These are phyloP conservation scores for Drymonia ruficornis DNA, from an alignment of 2,888 invertebrate genomes.

Conservation along the genomic window DNA sequence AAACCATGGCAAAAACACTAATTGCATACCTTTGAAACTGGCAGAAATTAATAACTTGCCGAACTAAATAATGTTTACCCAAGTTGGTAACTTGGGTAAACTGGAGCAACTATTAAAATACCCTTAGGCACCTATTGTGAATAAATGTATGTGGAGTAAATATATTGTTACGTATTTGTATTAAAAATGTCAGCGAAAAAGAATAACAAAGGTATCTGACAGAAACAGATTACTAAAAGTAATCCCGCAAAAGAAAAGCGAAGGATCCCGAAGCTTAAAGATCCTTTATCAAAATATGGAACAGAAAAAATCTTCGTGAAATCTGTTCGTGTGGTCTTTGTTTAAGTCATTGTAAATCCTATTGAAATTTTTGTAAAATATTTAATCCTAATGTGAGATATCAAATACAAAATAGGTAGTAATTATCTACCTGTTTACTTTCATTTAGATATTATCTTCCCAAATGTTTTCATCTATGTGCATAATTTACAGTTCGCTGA, in stretches of 20 bases:
- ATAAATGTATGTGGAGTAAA: no score
- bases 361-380: background rate
- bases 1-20: constrained; percentile 47
- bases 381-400: background rate
- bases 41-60: constrained; percentile 28
- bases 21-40: constrained; percentile 41
- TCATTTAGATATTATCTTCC: no score
- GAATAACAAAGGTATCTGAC: constrained; percentile 18
- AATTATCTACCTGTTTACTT: no score
- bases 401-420: background rate
- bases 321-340: constrained; percentile 21
- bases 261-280: constrained; percentile 28
- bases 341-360: constrained; percentile 7
- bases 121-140: background rate
- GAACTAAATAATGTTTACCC: constrained; percentile 17
- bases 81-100: constrained; percentile 9
- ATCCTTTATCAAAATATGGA: constrained; percentile 37
- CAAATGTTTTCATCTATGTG: no score
- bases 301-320: constrained; percentile 22
- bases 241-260: constrained; percentile 34
- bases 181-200: constrained; percentile 1
- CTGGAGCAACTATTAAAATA: background rate
- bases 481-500: no score
- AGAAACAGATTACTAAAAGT: constrained; percentile 34
- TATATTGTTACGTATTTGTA: background rate